Conservation (phyloP, 1,140 invertebrate genomes). For the Pteromalus puparum region DNA sequence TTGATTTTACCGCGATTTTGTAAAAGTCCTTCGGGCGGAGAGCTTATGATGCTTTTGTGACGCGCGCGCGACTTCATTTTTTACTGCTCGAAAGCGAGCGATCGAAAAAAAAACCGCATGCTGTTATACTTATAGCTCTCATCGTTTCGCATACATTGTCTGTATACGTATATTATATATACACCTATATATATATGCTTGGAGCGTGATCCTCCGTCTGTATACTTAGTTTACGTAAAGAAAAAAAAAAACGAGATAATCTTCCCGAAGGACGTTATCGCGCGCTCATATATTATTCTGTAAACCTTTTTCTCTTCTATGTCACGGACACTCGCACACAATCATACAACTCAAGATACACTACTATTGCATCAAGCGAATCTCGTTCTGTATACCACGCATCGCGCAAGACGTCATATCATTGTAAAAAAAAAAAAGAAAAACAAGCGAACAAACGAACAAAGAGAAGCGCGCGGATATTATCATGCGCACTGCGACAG, state of each 20-base stretch:
- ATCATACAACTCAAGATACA: conserved; percentile 1
- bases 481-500: conserved; percentile 4
- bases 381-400: conserved; percentile 26
- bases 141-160: conserved; percentile 7
- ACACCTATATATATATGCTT: not conserved
- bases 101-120: conserved; percentile 18
- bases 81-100: not conserved
- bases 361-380: conserved; percentile 22
- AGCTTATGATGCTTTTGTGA: conserved; percentile 25
- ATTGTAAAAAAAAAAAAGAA: conserved; percentile 15
- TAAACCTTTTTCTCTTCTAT: conserved; percentile 39
- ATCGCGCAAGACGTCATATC: conserved; percentile 42
- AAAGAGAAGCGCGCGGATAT: not conserved
- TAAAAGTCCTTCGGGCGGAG: conserved; percentile 34
- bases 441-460: not conserved
- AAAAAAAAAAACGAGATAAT: conserved; percentile 4
- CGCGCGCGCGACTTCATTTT: conserved; percentile 13
- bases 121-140: conserved; percentile 18
- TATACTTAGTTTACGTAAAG: not conserved
- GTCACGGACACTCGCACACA: conserved; percentile 27
- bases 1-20: conserved; percentile 40
- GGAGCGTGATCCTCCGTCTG: not conserved
- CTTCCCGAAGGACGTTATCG: conserved; percentile 30
- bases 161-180: not conserved
- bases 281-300: conserved; percentile 20